Evolutionary conservation across 2,888 invertebrate genomes (phyloP).

Genomic region (Neocrepidodera transversa): DNA sequence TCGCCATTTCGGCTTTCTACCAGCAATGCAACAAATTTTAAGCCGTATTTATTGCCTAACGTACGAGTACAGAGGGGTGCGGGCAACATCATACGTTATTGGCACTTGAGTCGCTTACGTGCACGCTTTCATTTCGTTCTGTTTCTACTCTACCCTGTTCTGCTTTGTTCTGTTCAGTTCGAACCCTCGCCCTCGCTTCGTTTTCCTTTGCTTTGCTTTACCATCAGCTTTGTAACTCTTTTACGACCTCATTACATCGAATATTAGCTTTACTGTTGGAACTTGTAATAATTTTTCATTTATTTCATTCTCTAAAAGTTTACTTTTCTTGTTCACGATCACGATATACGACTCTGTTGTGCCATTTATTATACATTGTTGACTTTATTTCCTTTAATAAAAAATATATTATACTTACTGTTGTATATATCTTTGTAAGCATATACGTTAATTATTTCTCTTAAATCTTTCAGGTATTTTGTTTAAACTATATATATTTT

Average conservation of each 20-base stretch:
- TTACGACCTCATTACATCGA: slow-evolving; percentile 24
- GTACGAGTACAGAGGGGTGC: slow-evolving; percentile 5
- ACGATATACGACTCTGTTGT: slow-evolving; percentile 2
- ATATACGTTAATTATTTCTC: too few species aligned
- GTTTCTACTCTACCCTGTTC: neutral
- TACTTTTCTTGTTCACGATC: slow-evolving; percentile 12
- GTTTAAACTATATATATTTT: too few species aligned
- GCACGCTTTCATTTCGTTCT: slow-evolving; percentile 21
- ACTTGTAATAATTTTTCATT: slow-evolving; percentile 22
- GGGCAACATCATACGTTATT: slow-evolving; percentile 33
- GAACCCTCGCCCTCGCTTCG: slow-evolving; percentile 11
- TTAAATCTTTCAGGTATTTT: too few species aligned
- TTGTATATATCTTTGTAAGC: too few species aligned
- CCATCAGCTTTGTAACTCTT: slow-evolving; percentile 23
- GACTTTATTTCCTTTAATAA: slow-evolving; percentile 1
- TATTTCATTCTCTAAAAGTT: slow-evolving; percentile 18
- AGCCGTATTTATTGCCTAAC: slow-evolving; percentile 36
- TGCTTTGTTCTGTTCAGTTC: neutral
- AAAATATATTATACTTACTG: too few species aligned
- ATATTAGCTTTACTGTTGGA: slow-evolving; percentile 16
- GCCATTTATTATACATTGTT: slow-evolving; percentile 8
- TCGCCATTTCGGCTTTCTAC: slow-evolving; percentile 24
- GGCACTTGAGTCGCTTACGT: slow-evolving; percentile 33
- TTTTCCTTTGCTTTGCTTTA: slow-evolving; percentile 20
- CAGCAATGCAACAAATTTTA: slow-evolving; percentile 35